These are phyloP conservation scores for Okapia johnstoni DNA, from an alignment of 2,113 vertebrate species.

Conservation along the genomic window DNA sequence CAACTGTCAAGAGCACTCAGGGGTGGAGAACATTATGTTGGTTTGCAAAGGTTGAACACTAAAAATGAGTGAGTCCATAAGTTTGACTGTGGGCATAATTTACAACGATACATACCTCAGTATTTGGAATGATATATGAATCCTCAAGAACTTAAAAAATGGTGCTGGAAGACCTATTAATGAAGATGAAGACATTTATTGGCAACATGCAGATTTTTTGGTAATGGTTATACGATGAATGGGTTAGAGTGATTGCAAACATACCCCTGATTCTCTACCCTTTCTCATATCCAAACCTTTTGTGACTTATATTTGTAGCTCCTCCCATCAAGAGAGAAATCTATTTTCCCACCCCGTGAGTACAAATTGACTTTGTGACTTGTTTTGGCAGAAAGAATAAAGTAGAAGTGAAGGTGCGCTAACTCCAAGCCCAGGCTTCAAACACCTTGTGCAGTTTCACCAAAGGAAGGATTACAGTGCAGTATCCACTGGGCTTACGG, in stretches of 20 bases:
- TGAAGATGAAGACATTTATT: slow-evolving; percentile 17
- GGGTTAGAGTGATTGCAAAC: background rate
- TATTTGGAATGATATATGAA: background rate
- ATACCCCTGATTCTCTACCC: background rate
- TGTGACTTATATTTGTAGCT: background rate
- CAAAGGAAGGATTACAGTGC: background rate
- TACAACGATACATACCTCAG: background rate
- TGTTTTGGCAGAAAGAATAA: background rate
- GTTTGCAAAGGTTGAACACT: background rate
- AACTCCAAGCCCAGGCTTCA: background rate
- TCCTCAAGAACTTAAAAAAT: slow-evolving; percentile 19
- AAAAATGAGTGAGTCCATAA: background rate
- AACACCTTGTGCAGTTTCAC: background rate
- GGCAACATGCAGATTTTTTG: background rate
- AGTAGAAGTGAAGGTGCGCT: background rate
- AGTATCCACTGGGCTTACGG: background rate
- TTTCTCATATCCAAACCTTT: background rate
- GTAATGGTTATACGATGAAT: background rate
- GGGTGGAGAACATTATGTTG: background rate
- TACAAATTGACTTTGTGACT: background rate
- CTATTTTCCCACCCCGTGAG: background rate
- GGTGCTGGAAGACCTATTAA: background rate
- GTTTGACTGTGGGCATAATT: background rate
- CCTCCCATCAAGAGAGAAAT: background rate
- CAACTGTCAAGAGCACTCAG: background rate